Percentiles rank a stretch among this genome's conserved stretches.
These are phyloP conservation scores for Tenthredo distinguenda DNA, from an alignment of 2,888 invertebrate species.

Conservation along the genomic window DNA sequence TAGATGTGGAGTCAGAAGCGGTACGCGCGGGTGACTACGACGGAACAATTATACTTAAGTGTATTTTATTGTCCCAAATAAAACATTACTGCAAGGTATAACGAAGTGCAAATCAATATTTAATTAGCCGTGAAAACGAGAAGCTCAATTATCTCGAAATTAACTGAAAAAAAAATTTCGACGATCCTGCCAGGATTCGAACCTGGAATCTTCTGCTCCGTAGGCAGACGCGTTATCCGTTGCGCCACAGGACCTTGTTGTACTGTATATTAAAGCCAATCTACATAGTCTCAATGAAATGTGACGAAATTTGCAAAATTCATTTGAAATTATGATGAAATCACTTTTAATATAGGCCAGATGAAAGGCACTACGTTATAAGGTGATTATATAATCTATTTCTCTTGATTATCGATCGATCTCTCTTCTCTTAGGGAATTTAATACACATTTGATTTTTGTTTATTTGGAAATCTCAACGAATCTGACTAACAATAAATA, in stretches of 20 bases:
- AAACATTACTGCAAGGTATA: constrained; percentile 1
- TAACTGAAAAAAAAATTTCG: constrained; percentile 52
- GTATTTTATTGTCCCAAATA: neutral
- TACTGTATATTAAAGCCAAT: neutral
- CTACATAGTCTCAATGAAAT: neutral
- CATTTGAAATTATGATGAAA: neutral
- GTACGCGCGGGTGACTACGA: neutral
- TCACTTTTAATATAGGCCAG: neutral
- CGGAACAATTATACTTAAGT: neutral
- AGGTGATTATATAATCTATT: neutral
- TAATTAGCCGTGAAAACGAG: neutral
- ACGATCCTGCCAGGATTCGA: constrained; percentile 84
- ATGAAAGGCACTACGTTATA: neutral
- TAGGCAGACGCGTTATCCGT: constrained; percentile 87
- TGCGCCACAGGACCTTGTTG: constrained; percentile 82
- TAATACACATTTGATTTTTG: neutral
- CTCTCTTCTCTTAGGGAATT: neutral
- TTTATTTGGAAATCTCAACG: neutral
- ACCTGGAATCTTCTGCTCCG: constrained; percentile 86
- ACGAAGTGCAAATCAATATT: neutral
- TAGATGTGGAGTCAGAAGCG: neutral
- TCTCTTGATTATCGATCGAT: neutral
- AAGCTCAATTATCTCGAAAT: neutral
- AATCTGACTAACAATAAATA: neutral
- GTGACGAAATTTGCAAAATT: neutral